These are phyloP conservation scores for Protonemura montana DNA, from an alignment of 2,888 invertebrate species.

Conservation along the genomic window DNA sequence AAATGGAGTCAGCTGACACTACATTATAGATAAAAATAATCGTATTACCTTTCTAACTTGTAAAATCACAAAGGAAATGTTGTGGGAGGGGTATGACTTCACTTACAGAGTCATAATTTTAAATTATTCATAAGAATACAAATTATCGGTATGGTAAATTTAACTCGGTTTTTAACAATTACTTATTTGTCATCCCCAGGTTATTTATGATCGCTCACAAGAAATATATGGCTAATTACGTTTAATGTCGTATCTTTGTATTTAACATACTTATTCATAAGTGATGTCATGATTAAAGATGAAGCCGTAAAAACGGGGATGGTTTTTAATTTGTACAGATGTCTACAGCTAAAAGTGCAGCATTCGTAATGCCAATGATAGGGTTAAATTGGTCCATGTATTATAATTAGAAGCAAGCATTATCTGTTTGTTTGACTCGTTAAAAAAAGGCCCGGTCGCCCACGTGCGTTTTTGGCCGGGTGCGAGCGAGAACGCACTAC, in stretches of 20 bases:
- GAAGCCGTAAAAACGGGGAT: not conserved
- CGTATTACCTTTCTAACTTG: too few relatives aligned
- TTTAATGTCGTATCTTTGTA: not conserved
- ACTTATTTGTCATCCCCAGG: not conserved
- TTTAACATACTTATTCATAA: not conserved
- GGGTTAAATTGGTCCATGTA: constrained; percentile 12
- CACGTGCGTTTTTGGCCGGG: not conserved
- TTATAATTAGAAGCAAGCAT: not conserved
- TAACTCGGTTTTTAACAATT: not conserved
- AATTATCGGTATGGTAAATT: not conserved
- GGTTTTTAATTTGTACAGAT: not conserved
- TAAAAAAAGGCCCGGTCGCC: not conserved
- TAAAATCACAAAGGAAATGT: too few relatives aligned
- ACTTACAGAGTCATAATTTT: too few relatives aligned
- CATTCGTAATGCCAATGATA: not conserved
- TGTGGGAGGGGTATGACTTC: too few relatives aligned
- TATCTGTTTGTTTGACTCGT: not conserved
- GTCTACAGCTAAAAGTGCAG: not conserved
- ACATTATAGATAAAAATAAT: too few relatives aligned
- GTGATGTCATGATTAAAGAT: not conserved
- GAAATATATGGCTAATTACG: not conserved
- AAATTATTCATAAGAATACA: not conserved
- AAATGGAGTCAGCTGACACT: not conserved
- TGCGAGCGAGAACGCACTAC: too few relatives aligned
- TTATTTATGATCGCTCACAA: not conserved